Conservation (phyloP, 2,888 invertebrate genomes). For the Plutella xylostella region DNA sequence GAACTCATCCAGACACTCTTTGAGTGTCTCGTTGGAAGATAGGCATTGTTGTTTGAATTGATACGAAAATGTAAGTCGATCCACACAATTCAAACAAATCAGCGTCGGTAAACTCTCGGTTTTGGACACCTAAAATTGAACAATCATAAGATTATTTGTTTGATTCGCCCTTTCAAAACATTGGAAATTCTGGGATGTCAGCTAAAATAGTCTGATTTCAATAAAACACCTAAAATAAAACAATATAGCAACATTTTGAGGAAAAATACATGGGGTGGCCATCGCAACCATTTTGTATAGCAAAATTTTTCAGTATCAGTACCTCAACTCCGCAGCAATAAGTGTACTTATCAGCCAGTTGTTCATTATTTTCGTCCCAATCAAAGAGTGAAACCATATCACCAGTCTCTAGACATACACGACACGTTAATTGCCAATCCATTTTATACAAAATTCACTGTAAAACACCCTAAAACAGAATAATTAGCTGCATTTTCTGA, state of each 20-base stretch:
- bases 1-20: conserved; percentile 62
- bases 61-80: conserved; percentile 56
- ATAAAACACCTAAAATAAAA: conserved; percentile 32
- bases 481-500: conserved; percentile 31
- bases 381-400: conserved; percentile 67
- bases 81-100: conserved; percentile 62
- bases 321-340: conserved; percentile 64
- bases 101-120: conserved; percentile 58
- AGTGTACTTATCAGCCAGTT: conserved; percentile 62
- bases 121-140: conserved; percentile 49
- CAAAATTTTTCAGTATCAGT: conserved; percentile 28
- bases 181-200: conserved; percentile 63
- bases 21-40: conserved; percentile 56
- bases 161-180: too few species aligned
- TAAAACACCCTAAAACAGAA: conserved; percentile 22
- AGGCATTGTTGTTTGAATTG: conserved; percentile 64
- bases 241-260: conserved; percentile 61
- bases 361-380: conserved; percentile 69
- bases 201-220: conserved; percentile 40
- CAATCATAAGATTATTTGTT: too few species aligned
- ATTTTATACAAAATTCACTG: conserved; percentile 30
- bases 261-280: conserved; percentile 66
- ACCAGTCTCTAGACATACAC: conserved; percentile 61
- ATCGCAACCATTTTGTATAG: conserved; percentile 62
- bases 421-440: conserved; percentile 68